Percentiles rank a stretch among this genome's conserved stretches.
Evolutionary conservation across 1,140 invertebrate genomes (phyloP).

Genomic region (Dufourea novaeangliae): DNA sequence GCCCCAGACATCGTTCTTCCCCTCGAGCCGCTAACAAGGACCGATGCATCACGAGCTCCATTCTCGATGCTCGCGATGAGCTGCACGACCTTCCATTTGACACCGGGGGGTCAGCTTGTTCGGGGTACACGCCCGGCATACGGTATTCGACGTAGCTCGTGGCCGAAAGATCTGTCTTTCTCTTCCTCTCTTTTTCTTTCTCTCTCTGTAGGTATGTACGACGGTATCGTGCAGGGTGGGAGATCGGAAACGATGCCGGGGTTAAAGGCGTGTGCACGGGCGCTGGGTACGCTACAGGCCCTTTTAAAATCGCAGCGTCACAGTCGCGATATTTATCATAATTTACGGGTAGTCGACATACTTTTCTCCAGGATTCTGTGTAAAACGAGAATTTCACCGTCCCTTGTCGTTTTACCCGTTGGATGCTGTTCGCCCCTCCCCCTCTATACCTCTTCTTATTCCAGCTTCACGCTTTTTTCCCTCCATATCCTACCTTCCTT

Average conservation of each 20-base stretch:
- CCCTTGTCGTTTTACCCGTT: too few relatives aligned
- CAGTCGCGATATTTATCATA: constrained; percentile 73
- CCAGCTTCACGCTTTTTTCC: too few relatives aligned
- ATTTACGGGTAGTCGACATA: constrained; percentile 69
- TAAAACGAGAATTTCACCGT: constrained; percentile 46
- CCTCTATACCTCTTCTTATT: neutral
- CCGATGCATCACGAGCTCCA: constrained; percentile 44
- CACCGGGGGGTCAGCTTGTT: constrained; percentile 40
- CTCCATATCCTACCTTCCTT: neutral
- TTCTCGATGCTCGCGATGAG: constrained; percentile 22
- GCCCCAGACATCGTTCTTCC: neutral
- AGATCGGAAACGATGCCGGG: constrained; percentile 39
- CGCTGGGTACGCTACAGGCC: neutral
- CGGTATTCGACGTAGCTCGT: constrained; percentile 20
- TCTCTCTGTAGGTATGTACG: constrained; percentile 55
- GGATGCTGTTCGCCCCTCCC: neutral
- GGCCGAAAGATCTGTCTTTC: constrained; percentile 26
- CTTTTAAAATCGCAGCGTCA: constrained; percentile 63
- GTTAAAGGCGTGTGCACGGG: constrained; percentile 29
- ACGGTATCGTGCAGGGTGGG: constrained; percentile 7
- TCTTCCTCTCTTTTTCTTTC: too few relatives aligned
- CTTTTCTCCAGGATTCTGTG: constrained; percentile 45
- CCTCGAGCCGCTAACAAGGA: constrained; percentile 5
- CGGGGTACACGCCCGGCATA: constrained; percentile 37
- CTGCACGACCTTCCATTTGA: constrained; percentile 43